Conservation (phyloP, 2,797 vertebrate species). For the Enteromius unitaeniatus region DNA sequence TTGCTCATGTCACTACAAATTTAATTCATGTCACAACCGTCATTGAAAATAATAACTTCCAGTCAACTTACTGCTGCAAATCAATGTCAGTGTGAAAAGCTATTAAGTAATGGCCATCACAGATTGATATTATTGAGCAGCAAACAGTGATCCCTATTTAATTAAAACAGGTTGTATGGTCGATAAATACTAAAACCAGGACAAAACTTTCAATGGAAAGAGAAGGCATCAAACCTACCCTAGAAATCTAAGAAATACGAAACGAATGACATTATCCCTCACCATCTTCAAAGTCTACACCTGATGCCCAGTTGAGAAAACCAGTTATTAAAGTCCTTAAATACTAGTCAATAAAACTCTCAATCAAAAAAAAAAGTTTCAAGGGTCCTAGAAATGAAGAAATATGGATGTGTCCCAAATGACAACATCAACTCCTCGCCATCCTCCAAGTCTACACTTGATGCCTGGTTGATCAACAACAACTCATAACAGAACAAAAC, state of each 20-base stretch:
- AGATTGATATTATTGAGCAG: neutral
- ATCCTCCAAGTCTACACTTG: neutral
- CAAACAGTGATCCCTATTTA: neutral
- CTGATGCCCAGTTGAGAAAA: neutral
- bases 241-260: neutral
- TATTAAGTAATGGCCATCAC: neutral
- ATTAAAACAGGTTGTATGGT: neutral
- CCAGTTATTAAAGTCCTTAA: neutral
- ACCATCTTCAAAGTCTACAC: neutral
- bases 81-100: neutral
- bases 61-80: conserved; percentile 3
- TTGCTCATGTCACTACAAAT: neutral
- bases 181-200: neutral
- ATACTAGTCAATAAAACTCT: neutral
- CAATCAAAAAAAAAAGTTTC: neutral
- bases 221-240: neutral
- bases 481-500: too few species aligned
- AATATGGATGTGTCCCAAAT: neutral
- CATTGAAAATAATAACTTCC: neutral
- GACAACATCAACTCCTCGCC: neutral
- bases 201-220: neutral
- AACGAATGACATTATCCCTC: neutral
- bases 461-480: neutral
- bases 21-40: neutral
- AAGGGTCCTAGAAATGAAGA: neutral